Percentiles rank a stretch among this genome's conserved stretches.
Conservation (phyloP, 2,797 vertebrate genomes). For the Glossophaga mutica region DNA sequence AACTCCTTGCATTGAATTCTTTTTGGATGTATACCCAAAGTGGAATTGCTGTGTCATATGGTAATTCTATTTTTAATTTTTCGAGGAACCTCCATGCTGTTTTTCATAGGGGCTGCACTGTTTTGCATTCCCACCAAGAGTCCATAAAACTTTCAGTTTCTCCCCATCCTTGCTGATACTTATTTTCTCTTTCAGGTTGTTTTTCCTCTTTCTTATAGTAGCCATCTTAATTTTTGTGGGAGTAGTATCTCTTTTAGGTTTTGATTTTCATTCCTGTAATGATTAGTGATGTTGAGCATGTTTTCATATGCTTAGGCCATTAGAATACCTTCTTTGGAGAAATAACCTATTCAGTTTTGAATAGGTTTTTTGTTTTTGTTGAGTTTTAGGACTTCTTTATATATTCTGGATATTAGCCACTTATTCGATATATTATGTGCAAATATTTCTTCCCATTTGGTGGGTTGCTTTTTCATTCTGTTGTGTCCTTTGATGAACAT, state of each 20-base stretch:
- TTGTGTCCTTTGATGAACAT: background rate
- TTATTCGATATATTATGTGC: background rate
- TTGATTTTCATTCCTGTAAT: background rate
- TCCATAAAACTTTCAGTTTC: background rate
- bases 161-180: background rate
- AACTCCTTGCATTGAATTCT: background rate
- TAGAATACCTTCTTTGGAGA: background rate
- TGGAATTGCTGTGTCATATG: background rate
- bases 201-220: background rate
- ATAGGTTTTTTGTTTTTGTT: background rate
- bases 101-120: background rate
- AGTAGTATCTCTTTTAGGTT: background rate
- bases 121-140: background rate
- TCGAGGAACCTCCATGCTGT: background rate
- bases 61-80: background rate
- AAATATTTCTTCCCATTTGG: background rate
- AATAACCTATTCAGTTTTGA: background rate
- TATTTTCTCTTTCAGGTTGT: background rate
- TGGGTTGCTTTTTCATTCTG: background rate
- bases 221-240: background rate
- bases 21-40: background rate
- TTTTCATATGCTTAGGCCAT: background rate
- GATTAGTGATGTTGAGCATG: background rate
- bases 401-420: background rate
- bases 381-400: background rate